Evolutionary conservation across 2,888 invertebrate species (phyloP).

Genomic region (Melipona bicolor): DNA sequence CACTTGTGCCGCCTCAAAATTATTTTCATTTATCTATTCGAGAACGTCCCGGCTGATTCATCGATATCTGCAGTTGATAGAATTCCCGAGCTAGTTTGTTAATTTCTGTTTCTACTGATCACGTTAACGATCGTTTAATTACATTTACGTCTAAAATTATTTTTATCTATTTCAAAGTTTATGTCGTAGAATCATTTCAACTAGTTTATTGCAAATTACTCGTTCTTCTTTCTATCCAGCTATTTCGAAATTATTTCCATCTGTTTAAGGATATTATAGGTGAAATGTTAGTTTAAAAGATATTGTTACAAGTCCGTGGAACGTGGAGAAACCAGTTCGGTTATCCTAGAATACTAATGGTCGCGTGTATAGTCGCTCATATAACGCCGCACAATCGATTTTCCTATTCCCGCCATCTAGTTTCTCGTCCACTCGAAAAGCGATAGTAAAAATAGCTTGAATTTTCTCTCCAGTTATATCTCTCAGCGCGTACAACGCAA

Average conservation of each 20-base stretch:
- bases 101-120: neutral
- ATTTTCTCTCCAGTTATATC: neutral
- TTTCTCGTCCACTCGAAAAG: constrained; percentile 12
- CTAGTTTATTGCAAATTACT: no score
- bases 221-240: no score
- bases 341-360: constrained; percentile 38
- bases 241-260: neutral
- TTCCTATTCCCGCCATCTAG: constrained; percentile 44
- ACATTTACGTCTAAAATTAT: neutral
- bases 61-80: no score
- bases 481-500: neutral
- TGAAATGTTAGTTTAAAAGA: neutral
- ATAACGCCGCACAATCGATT: constrained; percentile 48
- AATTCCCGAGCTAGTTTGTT: neutral
- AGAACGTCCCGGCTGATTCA: neutral
- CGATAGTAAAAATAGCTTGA: neutral
- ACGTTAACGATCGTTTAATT: neutral
- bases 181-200: neutral
- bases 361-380: constrained; percentile 41
- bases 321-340: neutral
- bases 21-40: neutral
- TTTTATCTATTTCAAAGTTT: no score
- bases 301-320: neutral
- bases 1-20: accelerated
- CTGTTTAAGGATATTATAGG: neutral